phyloP scores from a whole-genome alignment of 2,113 vertebrate species.

The Melanostigma gelatinosum region DNA sequence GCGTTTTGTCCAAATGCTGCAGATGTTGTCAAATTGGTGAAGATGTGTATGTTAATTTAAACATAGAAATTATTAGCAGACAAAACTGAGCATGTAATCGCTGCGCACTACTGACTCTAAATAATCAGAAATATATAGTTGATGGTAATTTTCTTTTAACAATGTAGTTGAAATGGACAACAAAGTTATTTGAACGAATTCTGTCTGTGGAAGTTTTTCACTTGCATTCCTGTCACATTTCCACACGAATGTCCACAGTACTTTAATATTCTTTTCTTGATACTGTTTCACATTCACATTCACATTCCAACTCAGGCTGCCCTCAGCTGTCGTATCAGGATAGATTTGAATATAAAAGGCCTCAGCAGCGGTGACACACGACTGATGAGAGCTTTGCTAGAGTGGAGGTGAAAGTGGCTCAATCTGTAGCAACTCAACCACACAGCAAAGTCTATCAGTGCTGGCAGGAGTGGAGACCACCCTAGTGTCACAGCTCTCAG shows the following conservation, averaged over 20 bases:
- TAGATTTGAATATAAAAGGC: slow-evolving; percentile 15
- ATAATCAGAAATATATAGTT: neutral
- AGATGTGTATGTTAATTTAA: neutral
- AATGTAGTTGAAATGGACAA: neutral
- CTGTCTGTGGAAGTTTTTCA: neutral
- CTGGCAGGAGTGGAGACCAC: slow-evolving; percentile 12
- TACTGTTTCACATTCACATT: neutral
- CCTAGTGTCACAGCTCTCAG: slow-evolving; percentile 39
- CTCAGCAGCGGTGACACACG: slow-evolving; percentile 17
- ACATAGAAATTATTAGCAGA: neutral
- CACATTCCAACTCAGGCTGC: neutral
- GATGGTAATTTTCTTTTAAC: neutral
- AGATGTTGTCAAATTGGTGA: neutral
- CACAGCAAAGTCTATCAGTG: slow-evolving; percentile 41
- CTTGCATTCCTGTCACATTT: neutral
- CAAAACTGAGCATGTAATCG: neutral
- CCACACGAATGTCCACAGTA: neutral
- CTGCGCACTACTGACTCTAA: neutral
- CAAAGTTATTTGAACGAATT: neutral
- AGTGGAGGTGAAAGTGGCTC: slow-evolving; percentile 31
- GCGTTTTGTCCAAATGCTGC: neutral
- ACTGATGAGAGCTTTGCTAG: slow-evolving; percentile 43
- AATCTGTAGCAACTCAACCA: slow-evolving; percentile 49
- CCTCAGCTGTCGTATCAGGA: slow-evolving; percentile 16
- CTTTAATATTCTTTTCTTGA: neutral